Evolutionary conservation across 2,888 invertebrate species (phyloP), one percentile per base, ranked within the genome.

Genomic region (Aelia acuminata): DNA sequence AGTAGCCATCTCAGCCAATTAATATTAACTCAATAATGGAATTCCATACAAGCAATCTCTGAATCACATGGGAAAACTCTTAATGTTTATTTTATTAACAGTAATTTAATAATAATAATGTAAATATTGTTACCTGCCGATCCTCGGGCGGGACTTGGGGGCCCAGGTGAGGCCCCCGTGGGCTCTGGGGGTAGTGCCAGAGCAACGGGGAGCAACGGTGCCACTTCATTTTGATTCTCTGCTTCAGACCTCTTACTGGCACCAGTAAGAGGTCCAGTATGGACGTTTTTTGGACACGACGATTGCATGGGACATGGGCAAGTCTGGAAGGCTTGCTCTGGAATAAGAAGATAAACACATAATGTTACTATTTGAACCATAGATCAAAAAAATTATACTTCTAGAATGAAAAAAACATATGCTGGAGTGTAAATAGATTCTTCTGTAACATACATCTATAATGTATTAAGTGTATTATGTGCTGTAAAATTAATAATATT

Each of bases 191-290:
- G 93, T 85, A 93, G 92, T 35, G 93, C 93, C 90, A 93, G 91
- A 84, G 93, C 93, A 87, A 93, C 93, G 50, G 93, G 92, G 53
- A 93, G 92, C 86, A 91, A 89, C 26, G 91, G 90, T 84, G 91
- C 89, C 43, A 89, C 84, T 63, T 90, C 89, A n/a, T 90, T 90
- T 88, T 89, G 90, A 90, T 90, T 88, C 87, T 91, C 90, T 86
- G 90, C 89, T 90, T 91, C 90, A 89, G 91, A 90, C 93, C 93
- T 93, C 95, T 96, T 97, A 96, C 96, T 95, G 95, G 96, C 96
- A 96, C 97, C 97, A 97, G 96, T 97, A 97, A 96, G 97, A 96
- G 97, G 97, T 95, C 97, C 97, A 97, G 97, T 97, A 97, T 95
- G 96, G 96, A 96, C 97, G 97, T 97, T 97, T 97, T 97, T 97